Evolutionary conservation across 2,113 vertebrate genomes (phyloP), one percentile per base, ranked within the genome.

Genomic region (Sinocyclocheilus anophthalmus): DNA sequence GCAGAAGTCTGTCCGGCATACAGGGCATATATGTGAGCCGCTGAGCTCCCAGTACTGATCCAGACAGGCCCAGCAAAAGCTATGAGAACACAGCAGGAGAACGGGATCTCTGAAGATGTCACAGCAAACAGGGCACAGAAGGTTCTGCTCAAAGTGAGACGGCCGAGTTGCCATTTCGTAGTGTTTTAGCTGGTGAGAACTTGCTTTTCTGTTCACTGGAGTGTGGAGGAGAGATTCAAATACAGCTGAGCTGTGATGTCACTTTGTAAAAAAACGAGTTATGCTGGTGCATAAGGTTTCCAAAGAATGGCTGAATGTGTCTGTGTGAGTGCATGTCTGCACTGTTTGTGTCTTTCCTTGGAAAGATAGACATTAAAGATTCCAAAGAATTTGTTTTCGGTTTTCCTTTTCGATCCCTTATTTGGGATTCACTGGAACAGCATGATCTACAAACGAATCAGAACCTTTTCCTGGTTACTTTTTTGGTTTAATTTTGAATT

Each of bases 51-150:
- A 84, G 37, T 14, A 84, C 7, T 13, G 33, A 8, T 79, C 37
- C 81, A 84, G 12, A 84, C 81, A 87, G 0, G n/a, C 39, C 67
- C 30, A 77, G 75, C 81, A 87, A 30, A 87, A 24, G 53, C 75
- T 87, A 10, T 84, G 86, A 13, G 81, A 79, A 33, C 86, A 84
- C 18, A 55, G 30, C 18, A 87, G 81, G 10, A 87, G 73, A 20
- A 87, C 75, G 1, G 75, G 81, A 33, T 84, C 26, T 10, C 20
- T n/a, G 65, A 79, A 84, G 20, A 84, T 3, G 0, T 84, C 63
- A 10, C 7, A 5, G 20, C 81, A 87, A 3, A 87, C 24, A 42
- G 53, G 50, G 24, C 81, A 87, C 48, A 61, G 12, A 3, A 79
- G 75, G 26, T 69, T 22, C 18, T 87, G 33, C 61, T 70, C 81